A percentile compares a stretch with the other conserved stretches of the same genome.
Evolutionary conservation across 2,113 vertebrate genomes (phyloP).

Genomic region (Chascanopsetta lugubris): DNA sequence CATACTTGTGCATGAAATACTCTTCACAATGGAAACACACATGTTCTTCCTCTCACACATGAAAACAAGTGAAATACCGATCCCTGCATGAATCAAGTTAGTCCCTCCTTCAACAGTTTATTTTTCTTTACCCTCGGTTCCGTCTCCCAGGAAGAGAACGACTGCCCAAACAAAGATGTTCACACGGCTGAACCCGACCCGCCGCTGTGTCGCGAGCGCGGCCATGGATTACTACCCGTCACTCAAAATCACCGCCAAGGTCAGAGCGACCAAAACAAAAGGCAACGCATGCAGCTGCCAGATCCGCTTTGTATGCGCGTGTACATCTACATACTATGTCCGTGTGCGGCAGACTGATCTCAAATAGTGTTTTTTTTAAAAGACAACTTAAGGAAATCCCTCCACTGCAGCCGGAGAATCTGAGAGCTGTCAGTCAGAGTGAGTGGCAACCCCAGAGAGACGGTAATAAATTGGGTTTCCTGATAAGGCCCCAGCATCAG

Average conservation of each 20-base stretch:
- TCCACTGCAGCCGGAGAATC: constrained; percentile 64
- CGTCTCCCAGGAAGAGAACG: constrained; percentile 34
- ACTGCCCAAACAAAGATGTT: constrained; percentile 54
- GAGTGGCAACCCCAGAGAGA: constrained; percentile 78
- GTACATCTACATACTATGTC: constrained; percentile 17
- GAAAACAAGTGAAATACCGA: constrained; percentile 30
- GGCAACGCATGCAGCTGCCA: background rate
- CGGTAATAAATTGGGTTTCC: constrained; percentile 79
- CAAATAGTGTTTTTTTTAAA: constrained; percentile 14
- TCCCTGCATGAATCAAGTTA: constrained; percentile 12
- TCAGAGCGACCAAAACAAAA: constrained; percentile 47
- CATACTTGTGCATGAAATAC: constrained; percentile 26
- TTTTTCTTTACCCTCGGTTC: constrained; percentile 22
- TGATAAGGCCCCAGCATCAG: constrained; percentile 75
- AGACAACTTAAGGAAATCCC: constrained; percentile 74
- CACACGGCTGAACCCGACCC: constrained; percentile 33
- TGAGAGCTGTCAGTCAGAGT: constrained; percentile 81
- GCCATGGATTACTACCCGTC: constrained; percentile 32
- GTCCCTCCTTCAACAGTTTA: constrained; percentile 14
- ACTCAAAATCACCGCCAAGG: constrained; percentile 56
- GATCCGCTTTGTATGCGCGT: constrained; percentile 23
- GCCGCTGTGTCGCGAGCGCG: constrained; percentile 7
- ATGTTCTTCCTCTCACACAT: constrained; percentile 8
- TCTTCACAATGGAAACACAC: constrained; percentile 32
- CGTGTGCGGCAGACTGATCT: constrained; percentile 48